phyloP scores from a whole-genome alignment of 2,797 vertebrate species.

The Tamandua tetradactyla region DNA sequence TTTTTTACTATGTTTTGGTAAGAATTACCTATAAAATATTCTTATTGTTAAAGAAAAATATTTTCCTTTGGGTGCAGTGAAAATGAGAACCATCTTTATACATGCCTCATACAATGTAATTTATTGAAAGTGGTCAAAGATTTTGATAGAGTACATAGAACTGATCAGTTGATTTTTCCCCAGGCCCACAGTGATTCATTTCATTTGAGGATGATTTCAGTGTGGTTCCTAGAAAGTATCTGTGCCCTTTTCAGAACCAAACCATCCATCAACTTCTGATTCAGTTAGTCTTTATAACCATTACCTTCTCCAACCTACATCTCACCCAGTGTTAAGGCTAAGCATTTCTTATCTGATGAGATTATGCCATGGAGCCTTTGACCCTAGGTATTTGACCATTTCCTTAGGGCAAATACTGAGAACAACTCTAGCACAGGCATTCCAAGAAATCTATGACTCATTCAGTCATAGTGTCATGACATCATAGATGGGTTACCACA shows the following conservation, averaged over 20 bases:
- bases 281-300: background rate
- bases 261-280: background rate
- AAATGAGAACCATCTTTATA: background rate
- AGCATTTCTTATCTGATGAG: conserved; percentile 27
- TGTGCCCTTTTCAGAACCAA: background rate
- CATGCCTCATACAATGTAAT: background rate
- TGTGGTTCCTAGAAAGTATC: background rate
- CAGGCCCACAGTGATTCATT: background rate
- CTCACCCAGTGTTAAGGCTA: background rate
- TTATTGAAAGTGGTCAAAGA: background rate
- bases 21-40: background rate
- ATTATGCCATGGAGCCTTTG: background rate
- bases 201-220: background rate
- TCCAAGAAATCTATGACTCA: conserved; percentile 14
- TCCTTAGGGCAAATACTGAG: conserved; percentile 48
- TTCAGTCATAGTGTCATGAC: conserved; percentile 51
- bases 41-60: background rate
- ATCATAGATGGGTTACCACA: conserved; percentile 54
- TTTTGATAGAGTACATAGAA: background rate
- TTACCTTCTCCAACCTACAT: background rate
- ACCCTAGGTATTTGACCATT: conserved; percentile 30
- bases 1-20: background rate
- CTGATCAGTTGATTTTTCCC: background rate
- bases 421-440: background rate
- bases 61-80: background rate